Evolutionary conservation across 1,140 invertebrate species (phyloP).

Genomic region (Probaryconus sp.): DNA sequence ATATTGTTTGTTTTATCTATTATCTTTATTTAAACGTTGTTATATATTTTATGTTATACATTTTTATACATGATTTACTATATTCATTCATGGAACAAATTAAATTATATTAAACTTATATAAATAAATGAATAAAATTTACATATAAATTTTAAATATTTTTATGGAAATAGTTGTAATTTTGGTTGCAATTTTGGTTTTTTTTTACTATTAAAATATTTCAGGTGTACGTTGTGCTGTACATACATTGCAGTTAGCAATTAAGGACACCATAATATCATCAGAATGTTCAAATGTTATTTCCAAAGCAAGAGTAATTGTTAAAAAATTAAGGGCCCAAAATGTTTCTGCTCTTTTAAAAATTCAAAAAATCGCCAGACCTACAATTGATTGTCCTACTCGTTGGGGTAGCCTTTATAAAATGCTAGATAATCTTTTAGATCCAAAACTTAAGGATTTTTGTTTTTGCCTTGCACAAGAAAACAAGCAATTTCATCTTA

Average conservation of each 20-base stretch:
- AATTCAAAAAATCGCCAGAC: neutral
- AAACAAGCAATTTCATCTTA: neutral
- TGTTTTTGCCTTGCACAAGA: neutral
- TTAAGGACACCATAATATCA: neutral
- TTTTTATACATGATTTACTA: too few relatives aligned
- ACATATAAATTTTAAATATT: too few relatives aligned
- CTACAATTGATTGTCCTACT: neutral
- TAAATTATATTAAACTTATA: too few relatives aligned
- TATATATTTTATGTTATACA: too few relatives aligned
- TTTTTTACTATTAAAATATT: too few relatives aligned
- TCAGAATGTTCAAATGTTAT: neutral
- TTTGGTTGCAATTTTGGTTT: too few relatives aligned
- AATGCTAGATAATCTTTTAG: neutral
- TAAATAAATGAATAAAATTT: too few relatives aligned
- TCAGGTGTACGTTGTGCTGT: neutral
- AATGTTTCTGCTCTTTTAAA: neutral
- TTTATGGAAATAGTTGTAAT: too few relatives aligned
- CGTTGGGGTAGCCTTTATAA: neutral
- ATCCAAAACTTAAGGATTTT: neutral
- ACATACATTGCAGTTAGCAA: neutral
- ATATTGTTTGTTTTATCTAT: too few relatives aligned
- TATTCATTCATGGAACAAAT: too few relatives aligned
- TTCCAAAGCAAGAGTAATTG: neutral
- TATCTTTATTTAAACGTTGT: too few relatives aligned
- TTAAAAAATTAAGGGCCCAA: neutral